Base-by-base conservation (phyloP, 2,113 vertebrate genomes). In the Mormyrus lacerda region DNA sequence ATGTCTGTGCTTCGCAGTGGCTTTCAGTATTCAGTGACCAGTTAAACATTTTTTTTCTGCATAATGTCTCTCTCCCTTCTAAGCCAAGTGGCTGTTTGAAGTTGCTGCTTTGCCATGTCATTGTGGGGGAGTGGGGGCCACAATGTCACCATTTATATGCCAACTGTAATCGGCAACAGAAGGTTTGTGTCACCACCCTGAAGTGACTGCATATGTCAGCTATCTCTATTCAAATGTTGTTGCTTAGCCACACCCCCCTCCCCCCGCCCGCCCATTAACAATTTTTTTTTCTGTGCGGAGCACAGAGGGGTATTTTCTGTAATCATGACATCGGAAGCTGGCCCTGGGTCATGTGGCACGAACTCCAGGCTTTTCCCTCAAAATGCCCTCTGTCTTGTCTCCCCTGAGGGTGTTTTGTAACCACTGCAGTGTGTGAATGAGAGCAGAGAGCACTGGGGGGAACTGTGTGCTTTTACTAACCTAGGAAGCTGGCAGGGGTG, bases 241-340 rank as follows among this genome's bases (percentile, higher is more conserved):
- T 35, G 69, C 69, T 7, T 5, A 19, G 4, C 69, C 31, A 3
- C 53, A n/a, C n/a, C n/a, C n/a, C n/a, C n/a, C n/a, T n/a, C 86
- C 45, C 35, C 0, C 53, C 31, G 53, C 44, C 7, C 0, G 3
- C 45, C 44, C 19, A 27, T 50, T 85, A 55, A 58, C 45, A 31
- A 15, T 51, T 85, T 51, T 31, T 83, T 31, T 51, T 55, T 51
- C 50, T 86, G 8, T 61, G 86, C 35, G 24, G 51, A 11, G 86
- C 21, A 44, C 82, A 51, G 73, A 44, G 31, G 55, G 89, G 44
- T 65, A 58, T 91, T 87, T 90, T 91, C 92, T 94, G 89, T 91
- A 93, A 89, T 93, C 91, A 94, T 94, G 92, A 92, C 92, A 93
- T 92, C 89, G 91, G 92, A 91, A 94, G 93, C 91, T 94, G 94